A percentile compares a stretch with the other conserved stretches of the same genome.
Conservation (phyloP, 2,888 invertebrate genomes). For the Campoplex nolae region DNA sequence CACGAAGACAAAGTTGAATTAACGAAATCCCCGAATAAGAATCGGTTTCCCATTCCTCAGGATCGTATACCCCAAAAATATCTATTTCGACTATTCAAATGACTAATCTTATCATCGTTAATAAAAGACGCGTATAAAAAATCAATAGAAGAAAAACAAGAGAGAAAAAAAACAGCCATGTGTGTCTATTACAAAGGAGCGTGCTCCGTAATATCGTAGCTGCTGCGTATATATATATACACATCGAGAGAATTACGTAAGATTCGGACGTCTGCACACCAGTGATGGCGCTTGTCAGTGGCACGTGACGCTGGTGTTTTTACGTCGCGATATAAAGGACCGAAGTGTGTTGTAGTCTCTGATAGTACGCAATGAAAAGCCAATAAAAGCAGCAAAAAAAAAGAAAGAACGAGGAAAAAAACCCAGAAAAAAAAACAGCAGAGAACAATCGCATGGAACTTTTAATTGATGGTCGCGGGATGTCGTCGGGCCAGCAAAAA, state of each 20-base stretch:
- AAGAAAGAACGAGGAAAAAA: neutral
- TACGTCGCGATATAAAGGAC: neutral
- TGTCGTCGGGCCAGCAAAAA: constrained; percentile 1
- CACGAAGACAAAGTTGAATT: neutral
- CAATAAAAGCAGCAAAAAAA: neutral
- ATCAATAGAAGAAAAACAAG: neutral
- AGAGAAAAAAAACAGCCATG: neutral
- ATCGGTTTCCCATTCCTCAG: neutral
- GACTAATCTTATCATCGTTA: neutral
- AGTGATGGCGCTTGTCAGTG: constrained; percentile 20
- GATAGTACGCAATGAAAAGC: neutral
- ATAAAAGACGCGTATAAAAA: neutral
- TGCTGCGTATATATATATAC: neutral
- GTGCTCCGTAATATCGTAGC: neutral
- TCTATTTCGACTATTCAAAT: neutral
- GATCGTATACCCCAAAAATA: neutral
- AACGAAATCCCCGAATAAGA: neutral
- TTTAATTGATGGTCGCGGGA: neutral
- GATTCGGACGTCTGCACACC: constrained; percentile 23
- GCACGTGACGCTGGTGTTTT: constrained; percentile 48
- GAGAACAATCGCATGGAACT: constrained; percentile 1
- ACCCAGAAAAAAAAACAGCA: constrained; percentile 20
- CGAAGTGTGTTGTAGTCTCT: neutral
- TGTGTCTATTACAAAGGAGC: neutral
- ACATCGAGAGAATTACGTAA: constrained; percentile 57